Evolutionary conservation across 2,113 vertebrate species (phyloP).

Genomic region (Gymnocephalus cernua): DNA sequence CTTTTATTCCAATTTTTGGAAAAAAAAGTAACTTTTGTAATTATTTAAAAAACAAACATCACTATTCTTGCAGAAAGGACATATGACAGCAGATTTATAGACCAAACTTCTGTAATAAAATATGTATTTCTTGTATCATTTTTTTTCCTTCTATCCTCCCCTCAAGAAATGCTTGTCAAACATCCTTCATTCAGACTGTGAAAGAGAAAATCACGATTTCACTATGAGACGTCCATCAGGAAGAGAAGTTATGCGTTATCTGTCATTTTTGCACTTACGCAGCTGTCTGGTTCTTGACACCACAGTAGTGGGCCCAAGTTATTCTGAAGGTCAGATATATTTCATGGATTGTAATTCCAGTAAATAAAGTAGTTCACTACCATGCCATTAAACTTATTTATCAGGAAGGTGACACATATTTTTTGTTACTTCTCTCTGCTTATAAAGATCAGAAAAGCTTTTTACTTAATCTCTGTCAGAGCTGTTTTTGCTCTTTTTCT

Average conservation of each 20-base stretch:
- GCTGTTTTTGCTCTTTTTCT: slow-evolving; percentile 10
- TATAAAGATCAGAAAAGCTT: background rate
- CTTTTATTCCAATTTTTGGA: slow-evolving; percentile 47
- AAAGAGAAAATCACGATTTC: background rate
- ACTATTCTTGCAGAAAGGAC: background rate
- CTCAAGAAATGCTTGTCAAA: background rate
- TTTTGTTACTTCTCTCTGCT: background rate
- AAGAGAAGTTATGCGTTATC: background rate
- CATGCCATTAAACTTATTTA: background rate
- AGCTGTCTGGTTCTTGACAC: background rate
- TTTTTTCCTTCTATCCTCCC: background rate
- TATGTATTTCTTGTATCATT: background rate
- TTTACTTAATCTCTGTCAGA: background rate
- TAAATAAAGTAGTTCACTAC: slow-evolving; percentile 21
- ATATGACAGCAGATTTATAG: background rate
- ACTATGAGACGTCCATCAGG: background rate
- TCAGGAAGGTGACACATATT: slow-evolving; percentile 39
- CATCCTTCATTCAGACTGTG: background rate
- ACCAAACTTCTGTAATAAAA: background rate
- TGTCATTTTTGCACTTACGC: background rate
- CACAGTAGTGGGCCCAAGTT: slow-evolving; percentile 17
- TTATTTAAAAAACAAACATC: background rate
- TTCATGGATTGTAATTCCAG: slow-evolving; percentile 43
- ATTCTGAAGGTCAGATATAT: slow-evolving; percentile 26
- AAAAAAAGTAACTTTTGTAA: slow-evolving; percentile 22